These are phyloP conservation scores for Drosophila virilis DNA, from an alignment of 1,140 invertebrate genomes.

Conservation along the genomic window DNA sequence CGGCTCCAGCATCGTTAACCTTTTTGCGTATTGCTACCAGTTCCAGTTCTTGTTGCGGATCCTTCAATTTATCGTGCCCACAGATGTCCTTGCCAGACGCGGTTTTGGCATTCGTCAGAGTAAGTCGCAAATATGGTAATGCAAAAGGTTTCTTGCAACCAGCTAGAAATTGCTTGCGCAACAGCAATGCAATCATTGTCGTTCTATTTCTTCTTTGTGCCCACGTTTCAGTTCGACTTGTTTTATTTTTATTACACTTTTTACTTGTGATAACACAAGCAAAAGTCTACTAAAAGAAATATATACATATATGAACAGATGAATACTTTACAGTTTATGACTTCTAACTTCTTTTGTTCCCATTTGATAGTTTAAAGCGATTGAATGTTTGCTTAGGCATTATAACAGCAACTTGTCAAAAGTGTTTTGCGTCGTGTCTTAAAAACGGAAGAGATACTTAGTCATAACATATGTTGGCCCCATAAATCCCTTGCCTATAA, in stretches of 20 bases:
- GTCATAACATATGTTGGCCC: slow-evolving; percentile 29
- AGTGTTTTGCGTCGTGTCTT: not conserved
- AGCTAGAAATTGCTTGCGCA: slow-evolving; percentile 10
- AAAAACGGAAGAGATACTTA: slow-evolving; percentile 12
- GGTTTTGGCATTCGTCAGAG: not conserved
- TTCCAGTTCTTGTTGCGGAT: not conserved
- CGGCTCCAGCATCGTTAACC: not conserved
- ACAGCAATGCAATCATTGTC: slow-evolving; percentile 24
- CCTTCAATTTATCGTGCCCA: not conserved
- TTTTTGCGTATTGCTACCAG: not conserved
- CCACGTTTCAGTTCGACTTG: not conserved
- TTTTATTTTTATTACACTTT: not conserved
- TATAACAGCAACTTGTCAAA: not conserved
- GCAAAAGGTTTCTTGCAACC: slow-evolving; percentile 17
- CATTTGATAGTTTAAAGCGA: not conserved
- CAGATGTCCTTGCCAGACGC: not conserved
- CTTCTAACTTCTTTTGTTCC: not conserved
- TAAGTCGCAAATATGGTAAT: not conserved
- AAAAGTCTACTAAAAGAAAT: not conserved
- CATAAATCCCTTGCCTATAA: slow-evolving; percentile 28
- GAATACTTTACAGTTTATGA: not conserved
- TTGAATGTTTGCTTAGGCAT: not conserved
- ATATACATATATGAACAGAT: not conserved
- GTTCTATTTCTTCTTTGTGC: not conserved
- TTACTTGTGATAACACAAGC: slow-evolving; percentile 1